Percentiles rank a stretch among this genome's conserved stretches.
Conservation (phyloP, 2,888 invertebrate species). For the Rotaria socialis region DNA sequence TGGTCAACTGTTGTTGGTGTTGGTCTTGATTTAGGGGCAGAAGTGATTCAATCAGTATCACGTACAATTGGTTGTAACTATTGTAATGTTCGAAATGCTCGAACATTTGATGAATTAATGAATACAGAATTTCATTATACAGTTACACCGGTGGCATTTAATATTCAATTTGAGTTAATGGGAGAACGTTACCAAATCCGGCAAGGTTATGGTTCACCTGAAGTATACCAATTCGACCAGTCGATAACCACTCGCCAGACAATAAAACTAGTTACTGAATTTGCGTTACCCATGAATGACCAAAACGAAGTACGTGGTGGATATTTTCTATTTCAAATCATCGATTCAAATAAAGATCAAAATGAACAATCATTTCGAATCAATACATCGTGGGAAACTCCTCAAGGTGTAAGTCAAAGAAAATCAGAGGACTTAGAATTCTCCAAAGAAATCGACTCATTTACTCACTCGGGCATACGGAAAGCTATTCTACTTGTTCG, state of each 20-base stretch:
- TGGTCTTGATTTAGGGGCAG: not conserved
- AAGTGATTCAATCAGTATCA: not conserved
- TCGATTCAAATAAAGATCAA: not conserved
- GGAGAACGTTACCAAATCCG: not conserved
- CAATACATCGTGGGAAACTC: not conserved
- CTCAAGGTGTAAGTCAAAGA: not conserved
- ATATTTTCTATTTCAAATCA: not conserved
- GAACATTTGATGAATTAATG: not conserved
- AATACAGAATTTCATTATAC: constrained; percentile 4
- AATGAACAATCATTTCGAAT: not conserved
- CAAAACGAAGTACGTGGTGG: not conserved
- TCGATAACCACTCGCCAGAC: not conserved
- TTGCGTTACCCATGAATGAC: not conserved
- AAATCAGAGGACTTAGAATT: not conserved
- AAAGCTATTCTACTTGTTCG: not conserved
- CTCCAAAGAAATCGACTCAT: not conserved
- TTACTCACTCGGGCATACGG: not conserved
- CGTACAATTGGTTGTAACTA: not conserved
- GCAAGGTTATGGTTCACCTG: not conserved
- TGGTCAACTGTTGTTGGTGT: constrained; percentile 14
- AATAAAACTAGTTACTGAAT: not conserved
- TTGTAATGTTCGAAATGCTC: constrained; percentile 1
- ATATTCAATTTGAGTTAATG: not conserved
- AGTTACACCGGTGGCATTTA: not conserved
- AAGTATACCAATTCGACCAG: not conserved